Evolutionary conservation across 2,888 invertebrate species (phyloP), one percentile per base, ranked within the genome.

Genomic region (Macrosoma leucophasiata): DNA sequence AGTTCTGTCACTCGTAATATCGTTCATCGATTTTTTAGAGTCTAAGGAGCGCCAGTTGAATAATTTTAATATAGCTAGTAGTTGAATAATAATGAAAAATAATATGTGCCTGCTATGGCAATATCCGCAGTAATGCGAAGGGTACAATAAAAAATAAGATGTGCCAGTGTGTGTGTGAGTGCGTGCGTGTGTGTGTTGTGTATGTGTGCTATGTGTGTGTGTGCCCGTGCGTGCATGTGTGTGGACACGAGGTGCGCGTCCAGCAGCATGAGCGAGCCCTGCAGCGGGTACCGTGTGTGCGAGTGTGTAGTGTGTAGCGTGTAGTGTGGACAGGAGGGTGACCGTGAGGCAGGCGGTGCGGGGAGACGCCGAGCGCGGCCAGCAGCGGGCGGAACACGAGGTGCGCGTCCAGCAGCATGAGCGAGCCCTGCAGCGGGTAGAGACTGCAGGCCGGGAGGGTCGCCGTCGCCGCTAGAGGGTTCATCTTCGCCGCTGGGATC

Each of bases 231-330:
- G 9, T 98, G 84, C 52, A 98, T 86, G 0, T 97, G 97, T 67
- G 96, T 95, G 75, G 96, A 96, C 55, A 96, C 95, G 27, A 95
- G 88, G 81, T 97, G 96, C 2, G 97, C 96, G 78, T 97, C 97
- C 36, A 97, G 86, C 33, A 97, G 81, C 68, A 91, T 88, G 9
- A 94, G 88, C 1, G 94, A 93, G 58, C 94, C 93, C 61, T 93
- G 93, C 81, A 93, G 89, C 17, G 91, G 91, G 69, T 90, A 91
- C 39, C 90, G 75, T n/a, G n/a, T n/a, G n/a, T n/a, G n/a, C n/a
- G n/a, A n/a, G n/a, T n/a, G n/a, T n/a, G n/a, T n/a, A n/a, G n/a
- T n/a, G n/a, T n/a, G n/a, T n/a, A n/a, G n/a, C 7, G 17, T 22
- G 12, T 11, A n/a, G 11, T 3, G 9, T 2, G 15, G 11, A 28